Evolutionary conservation across 2,888 invertebrate genomes (phyloP).

Genomic region (Hydraecia micacea): DNA sequence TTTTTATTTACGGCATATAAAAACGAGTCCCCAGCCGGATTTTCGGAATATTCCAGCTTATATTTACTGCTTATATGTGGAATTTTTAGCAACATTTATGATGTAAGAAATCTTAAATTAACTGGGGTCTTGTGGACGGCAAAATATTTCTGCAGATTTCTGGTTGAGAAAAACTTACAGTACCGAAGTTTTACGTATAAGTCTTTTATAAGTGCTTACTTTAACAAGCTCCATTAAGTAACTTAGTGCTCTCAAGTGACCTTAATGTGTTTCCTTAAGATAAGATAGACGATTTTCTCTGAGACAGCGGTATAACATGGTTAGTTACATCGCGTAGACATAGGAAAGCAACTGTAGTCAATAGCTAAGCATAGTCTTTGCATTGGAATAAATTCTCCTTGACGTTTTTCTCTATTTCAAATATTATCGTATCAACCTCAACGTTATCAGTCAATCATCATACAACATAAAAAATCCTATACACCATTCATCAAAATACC

Average conservation of each 20-base stretch:
- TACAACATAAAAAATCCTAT: background rate
- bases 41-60: conserved; percentile 55
- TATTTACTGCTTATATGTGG: conserved; percentile 63
- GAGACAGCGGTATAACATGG: conserved; percentile 11
- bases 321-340: background rate
- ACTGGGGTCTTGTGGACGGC: conserved; percentile 9
- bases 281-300: conserved; percentile 36
- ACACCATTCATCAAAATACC: background rate
- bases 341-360: background rate
- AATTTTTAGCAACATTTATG: conserved; percentile 60
- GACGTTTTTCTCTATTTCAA: background rate
- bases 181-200: conserved; percentile 29
- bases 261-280: conserved; percentile 47
- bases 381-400: background rate
- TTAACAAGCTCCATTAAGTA: conserved; percentile 53
- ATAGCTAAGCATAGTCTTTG: background rate
- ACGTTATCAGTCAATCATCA: background rate
- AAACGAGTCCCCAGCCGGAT: conserved; percentile 52
- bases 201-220: conserved; percentile 47
- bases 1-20: conserved; percentile 66
- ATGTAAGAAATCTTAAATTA: conserved; percentile 43
- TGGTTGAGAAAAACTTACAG: conserved; percentile 12
- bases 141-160: conserved; percentile 37
- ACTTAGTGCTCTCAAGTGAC: conserved; percentile 58
- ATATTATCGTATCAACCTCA: background rate